Evolutionary conservation across 1,140 invertebrate species (phyloP).

Genomic region (Telenomus remus): DNA sequence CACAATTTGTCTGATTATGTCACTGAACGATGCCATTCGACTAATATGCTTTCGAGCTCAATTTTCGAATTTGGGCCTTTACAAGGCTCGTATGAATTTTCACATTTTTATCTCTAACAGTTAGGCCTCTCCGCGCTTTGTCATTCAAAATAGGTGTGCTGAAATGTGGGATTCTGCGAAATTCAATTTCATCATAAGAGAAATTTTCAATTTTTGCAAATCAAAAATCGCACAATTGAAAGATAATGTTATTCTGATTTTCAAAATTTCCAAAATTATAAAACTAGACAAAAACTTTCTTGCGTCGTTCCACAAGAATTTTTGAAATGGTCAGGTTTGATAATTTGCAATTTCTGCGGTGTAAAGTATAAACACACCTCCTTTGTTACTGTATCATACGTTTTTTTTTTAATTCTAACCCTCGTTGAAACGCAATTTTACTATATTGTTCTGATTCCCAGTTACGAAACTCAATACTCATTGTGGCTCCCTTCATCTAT

Average conservation of each 20-base stretch:
- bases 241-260: too few relatives aligned
- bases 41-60: slow-evolving; percentile 9
- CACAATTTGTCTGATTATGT: slow-evolving; percentile 54
- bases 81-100: slow-evolving; percentile 2
- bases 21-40: slow-evolving; percentile 36
- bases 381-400: slow-evolving; percentile 25
- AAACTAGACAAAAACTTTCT: too few relatives aligned
- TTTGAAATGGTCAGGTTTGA: too few relatives aligned
- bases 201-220: too few relatives aligned
- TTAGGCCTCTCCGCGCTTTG: too few relatives aligned
- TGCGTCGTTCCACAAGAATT: too few relatives aligned
- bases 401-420: slow-evolving; percentile 66
- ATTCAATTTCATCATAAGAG: too few relatives aligned
- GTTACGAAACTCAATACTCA: slow-evolving; percentile 72
- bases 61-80: too few relatives aligned
- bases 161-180: too few relatives aligned
- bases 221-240: too few relatives aligned
- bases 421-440: slow-evolving; percentile 72
- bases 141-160: too few relatives aligned
- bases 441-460: slow-evolving; percentile 65
- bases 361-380: slow-evolving; percentile 67
- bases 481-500: slow-evolving; percentile 62
- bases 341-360: slow-evolving; percentile 3
- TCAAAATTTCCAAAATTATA: too few relatives aligned
- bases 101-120: neutral